Base-by-base conservation (phyloP, 2,113 vertebrate genomes). In the Tichodroma muraria region DNA sequence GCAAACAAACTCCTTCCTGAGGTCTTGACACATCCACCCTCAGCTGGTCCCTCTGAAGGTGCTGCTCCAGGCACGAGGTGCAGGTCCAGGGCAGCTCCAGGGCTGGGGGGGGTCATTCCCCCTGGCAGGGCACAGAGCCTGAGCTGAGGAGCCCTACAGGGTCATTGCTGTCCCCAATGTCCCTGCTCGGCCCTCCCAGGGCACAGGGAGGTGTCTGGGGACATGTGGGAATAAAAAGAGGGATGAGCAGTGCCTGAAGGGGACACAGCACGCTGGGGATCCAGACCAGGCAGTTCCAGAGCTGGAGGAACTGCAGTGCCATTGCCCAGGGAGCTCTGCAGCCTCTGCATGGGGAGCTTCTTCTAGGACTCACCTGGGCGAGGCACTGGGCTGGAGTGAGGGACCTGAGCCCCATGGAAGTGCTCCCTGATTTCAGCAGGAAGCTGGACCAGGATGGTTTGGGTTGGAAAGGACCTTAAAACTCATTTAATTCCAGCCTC, bases 161-260 rank as follows among this genome's bases (percentile, higher is more conserved):
- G 12, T 47, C n/a, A 30, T 18, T 22, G 35, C 31, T 78, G 84
- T 22, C 31, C 88, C 57, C 63, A 20, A 0, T 3, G 47, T 63
- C 69, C 72, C 75, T 40, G 53, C 69, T 64, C 9, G 7, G 64
- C 70, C 44, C 25, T 85, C 19, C 70, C 5, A 5, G 64, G 47
- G 71, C 50, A 25, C 1, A 2, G 45, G 42, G 49, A 23, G 4
- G 8, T 37, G 81, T 22, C 47, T 66, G 47, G 2, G 6, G n/a
- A 10, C 5, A 1, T 0, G 13, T 35, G 49, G 76, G 57, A 27
- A 20, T 35, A 10, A 13, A 0, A 6, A 37, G 30, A 53, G 44
- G 38, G 0, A 3, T 0, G 8, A 42, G 79, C 81, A 53, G 53
- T 15, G 57, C 31, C 60, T 2, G 8, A 5, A 27, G 85, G 61